Percentiles rank a stretch among this genome's conserved stretches.
Evolutionary conservation across 1,140 invertebrate species (phyloP).

Genomic region (Drosophila kurseongensis): DNA sequence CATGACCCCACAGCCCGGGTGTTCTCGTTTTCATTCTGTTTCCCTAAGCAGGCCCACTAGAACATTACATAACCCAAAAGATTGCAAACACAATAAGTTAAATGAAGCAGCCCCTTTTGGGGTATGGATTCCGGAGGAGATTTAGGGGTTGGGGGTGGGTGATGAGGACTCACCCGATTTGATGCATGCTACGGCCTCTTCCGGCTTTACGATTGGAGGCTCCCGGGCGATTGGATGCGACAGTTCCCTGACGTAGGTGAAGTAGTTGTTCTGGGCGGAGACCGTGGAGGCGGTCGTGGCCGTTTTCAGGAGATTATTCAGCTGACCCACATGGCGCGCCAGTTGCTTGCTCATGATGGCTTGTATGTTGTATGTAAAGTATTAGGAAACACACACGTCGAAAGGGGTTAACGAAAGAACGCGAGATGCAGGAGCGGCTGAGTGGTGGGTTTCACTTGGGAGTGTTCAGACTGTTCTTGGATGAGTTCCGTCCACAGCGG

Average conservation of each 20-base stretch:
- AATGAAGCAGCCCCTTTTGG: background rate
- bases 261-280: conserved; percentile 84
- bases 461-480: background rate
- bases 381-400: conserved; percentile 12
- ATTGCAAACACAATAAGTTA: conserved; percentile 22
- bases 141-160: background rate
- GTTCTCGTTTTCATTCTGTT: conserved; percentile 43
- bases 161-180: conserved; percentile 85
- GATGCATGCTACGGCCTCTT: conserved; percentile 86
- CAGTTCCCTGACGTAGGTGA: conserved; percentile 86
- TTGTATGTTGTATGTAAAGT: background rate
- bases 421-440: conserved; percentile 7
- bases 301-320: conserved; percentile 50
- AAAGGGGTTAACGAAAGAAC: conserved; percentile 7
- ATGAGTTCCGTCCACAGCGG: conserved; percentile 27
- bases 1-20: conserved; percentile 27
- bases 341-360: conserved; percentile 67
- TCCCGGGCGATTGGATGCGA: conserved; percentile 86
- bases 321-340: conserved; percentile 34
- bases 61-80: conserved; percentile 64
- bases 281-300: conserved; percentile 28
- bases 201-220: conserved; percentile 85
- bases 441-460: conserved; percentile 5
- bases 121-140: background rate
- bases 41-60: conserved; percentile 40